These are phyloP conservation scores for Drosophila hydei DNA, from an alignment of 1,140 invertebrate genomes.

Conservation along the genomic window DNA sequence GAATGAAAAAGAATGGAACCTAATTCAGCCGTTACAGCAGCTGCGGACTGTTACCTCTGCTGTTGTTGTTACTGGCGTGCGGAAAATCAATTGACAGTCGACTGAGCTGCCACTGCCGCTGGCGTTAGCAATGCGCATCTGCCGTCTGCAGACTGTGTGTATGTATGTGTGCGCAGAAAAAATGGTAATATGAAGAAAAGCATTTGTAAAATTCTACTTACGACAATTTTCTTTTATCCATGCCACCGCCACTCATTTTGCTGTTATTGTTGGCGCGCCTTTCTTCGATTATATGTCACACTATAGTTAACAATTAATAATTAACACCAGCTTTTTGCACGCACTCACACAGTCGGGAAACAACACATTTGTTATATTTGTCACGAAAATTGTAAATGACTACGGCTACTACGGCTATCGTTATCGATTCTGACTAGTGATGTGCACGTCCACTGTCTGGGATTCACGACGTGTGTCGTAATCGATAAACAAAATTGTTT, in stretches of 20 bases:
- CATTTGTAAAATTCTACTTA: slow-evolving; percentile 79
- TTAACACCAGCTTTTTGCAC: slow-evolving; percentile 56
- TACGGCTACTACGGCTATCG: slow-evolving; percentile 26
- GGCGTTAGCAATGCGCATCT: slow-evolving; percentile 63
- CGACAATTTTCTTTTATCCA: slow-evolving; percentile 86
- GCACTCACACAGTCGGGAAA: slow-evolving; percentile 50
- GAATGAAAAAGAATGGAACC: slow-evolving; percentile 44
- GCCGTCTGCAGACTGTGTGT: slow-evolving; percentile 53
- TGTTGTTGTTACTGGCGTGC: slow-evolving; percentile 51
- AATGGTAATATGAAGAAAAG: slow-evolving; percentile 49
- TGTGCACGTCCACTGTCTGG: not conserved
- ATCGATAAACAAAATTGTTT: slow-evolving; percentile 15
- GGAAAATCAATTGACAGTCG: slow-evolving; percentile 75
- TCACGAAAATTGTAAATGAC: slow-evolving; percentile 47
- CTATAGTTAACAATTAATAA: slow-evolving; percentile 38
- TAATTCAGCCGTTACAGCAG: slow-evolving; percentile 29
- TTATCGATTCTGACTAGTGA: slow-evolving; percentile 44
- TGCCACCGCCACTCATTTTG: slow-evolving; percentile 82
- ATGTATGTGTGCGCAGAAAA: slow-evolving; percentile 55
- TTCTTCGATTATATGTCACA: slow-evolving; percentile 43
- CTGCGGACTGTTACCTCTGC: slow-evolving; percentile 7
- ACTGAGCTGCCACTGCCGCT: slow-evolving; percentile 48
- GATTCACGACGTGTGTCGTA: not conserved
- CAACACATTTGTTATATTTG: slow-evolving; percentile 55
- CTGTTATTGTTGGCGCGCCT: slow-evolving; percentile 25